Evolutionary conservation across 92 coral and sea anemone genomes (phyloP).

Genomic region (Heteractis magnifica): DNA sequence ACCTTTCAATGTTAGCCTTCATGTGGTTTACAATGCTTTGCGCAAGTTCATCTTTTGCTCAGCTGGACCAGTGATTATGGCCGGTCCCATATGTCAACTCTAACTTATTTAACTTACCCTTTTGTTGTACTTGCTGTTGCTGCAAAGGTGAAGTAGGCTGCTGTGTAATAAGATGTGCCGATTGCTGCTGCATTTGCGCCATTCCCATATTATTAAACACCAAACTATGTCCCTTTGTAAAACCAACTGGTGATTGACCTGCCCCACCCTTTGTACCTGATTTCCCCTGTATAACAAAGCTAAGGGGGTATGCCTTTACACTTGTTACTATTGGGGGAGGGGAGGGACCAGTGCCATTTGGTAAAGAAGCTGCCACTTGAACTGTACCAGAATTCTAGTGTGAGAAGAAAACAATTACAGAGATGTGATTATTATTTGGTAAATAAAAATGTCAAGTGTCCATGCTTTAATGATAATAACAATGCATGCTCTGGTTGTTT

Average conservation of each 20-base stretch:
- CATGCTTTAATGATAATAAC: too few species aligned
- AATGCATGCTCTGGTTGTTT: too few species aligned
- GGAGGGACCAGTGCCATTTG: conserved; percentile 93
- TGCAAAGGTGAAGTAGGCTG: conserved; percentile 71
- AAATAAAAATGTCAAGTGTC: too few species aligned
- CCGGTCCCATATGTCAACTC: too few species aligned
- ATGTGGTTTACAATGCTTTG: too few species aligned
- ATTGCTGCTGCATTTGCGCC: conserved; percentile 77
- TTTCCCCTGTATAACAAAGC: conserved; percentile 82
- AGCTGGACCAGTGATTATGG: too few species aligned
- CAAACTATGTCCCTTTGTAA: conserved; percentile 76
- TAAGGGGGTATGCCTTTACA: conserved; percentile 77
- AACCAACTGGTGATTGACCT: conserved; percentile 36
- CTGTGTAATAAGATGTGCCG: conserved; percentile 61
- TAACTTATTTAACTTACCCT: conserved; percentile 46
- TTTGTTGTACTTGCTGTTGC: conserved; percentile 46
- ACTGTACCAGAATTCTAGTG: conserved; percentile 52
- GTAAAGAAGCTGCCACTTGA: conserved; percentile 68
- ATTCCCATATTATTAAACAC: conserved; percentile 91
- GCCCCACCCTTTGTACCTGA: conserved; percentile 47
- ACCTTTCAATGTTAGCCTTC: too few species aligned
- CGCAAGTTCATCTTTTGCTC: too few species aligned
- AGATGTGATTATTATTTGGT: neutral
- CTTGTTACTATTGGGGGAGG: conserved; percentile 77
- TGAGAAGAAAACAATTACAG: neutral